Evolutionary conservation across 2,888 invertebrate species (phyloP).

Genomic region (Leptopilina myrica): DNA sequence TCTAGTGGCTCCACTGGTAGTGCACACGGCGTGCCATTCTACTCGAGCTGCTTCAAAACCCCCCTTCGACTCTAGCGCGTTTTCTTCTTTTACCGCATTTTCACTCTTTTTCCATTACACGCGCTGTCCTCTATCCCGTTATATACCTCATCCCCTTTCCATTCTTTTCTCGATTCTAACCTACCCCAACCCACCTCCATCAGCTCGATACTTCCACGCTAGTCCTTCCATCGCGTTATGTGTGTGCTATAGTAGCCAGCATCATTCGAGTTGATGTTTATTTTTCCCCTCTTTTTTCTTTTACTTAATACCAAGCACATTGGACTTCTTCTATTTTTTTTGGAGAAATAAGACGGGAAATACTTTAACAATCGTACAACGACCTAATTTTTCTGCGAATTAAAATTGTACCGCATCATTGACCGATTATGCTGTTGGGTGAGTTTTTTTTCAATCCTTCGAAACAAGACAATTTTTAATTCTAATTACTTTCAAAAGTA

Average conservation of each 20-base stretch:
- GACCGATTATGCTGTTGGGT: too few relatives aligned
- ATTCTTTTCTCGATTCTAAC: slow-evolving; percentile 9
- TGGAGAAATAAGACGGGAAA: too few relatives aligned
- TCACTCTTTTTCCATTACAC: slow-evolving; percentile 34
- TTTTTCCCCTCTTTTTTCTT: slow-evolving; percentile 1
- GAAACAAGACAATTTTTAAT: too few relatives aligned
- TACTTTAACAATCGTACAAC: too few relatives aligned
- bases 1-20: slow-evolving; percentile 27
- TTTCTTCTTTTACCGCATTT: slow-evolving; percentile 50
- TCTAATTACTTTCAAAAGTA: too few relatives aligned
- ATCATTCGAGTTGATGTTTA: slow-evolving; percentile 34
- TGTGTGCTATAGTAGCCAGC: slow-evolving; percentile 7
- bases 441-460: too few relatives aligned
- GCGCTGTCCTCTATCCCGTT: slow-evolving; percentile 27
- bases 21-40: slow-evolving; percentile 59
- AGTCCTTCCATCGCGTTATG: slow-evolving; percentile 25
- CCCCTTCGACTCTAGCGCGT: slow-evolving; percentile 25
- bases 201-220: slow-evolving; percentile 48
- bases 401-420: too few relatives aligned
- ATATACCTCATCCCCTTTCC: neutral
- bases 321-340: too few relatives aligned
- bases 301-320: too few relatives aligned
- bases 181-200: slow-evolving; percentile 10
- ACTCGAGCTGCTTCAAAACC: slow-evolving; percentile 43
- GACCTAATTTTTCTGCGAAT: too few relatives aligned